phyloP scores from a whole-genome alignment of 2,797 vertebrate species.

The Danio tinwini region DNA sequence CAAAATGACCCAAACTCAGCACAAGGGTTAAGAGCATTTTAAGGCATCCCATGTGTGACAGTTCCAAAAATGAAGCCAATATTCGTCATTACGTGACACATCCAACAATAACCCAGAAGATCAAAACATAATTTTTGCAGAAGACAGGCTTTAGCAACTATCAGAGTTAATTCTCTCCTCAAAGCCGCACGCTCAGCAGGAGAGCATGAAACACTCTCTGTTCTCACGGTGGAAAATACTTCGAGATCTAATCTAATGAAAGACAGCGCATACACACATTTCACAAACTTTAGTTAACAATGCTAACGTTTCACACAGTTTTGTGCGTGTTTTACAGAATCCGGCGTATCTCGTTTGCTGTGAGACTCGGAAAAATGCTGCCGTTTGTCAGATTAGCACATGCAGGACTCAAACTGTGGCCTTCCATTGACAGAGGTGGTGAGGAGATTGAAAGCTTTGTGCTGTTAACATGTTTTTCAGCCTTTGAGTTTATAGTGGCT shows the following conservation, averaged over 20 bases:
- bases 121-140: background rate
- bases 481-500: conserved; percentile 3
- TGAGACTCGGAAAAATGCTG: background rate
- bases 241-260: background rate
- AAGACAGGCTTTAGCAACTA: background rate
- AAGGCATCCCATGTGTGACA: background rate
- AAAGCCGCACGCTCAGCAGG: conserved; percentile 6
- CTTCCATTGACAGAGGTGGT: background rate
- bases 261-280: conserved; percentile 4
- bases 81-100: background rate
- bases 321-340: background rate
- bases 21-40: background rate
- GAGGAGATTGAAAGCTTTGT: conserved; percentile 25
- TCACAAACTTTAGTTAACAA: background rate
- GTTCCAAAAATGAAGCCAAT: background rate
- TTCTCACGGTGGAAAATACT: conserved; percentile 1
- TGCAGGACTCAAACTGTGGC: conserved; percentile 18
- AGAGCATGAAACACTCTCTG: conserved; percentile 2
- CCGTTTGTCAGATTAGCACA: background rate
- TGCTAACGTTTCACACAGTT: background rate
- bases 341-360: background rate
- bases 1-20: background rate
- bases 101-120: conserved; percentile 10
- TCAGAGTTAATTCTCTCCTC: conserved; percentile 26
- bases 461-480: conserved; percentile 14